Evolutionary conservation across 1,140 invertebrate genomes (phyloP).

Genomic region (Apis laboriosa): DNA sequence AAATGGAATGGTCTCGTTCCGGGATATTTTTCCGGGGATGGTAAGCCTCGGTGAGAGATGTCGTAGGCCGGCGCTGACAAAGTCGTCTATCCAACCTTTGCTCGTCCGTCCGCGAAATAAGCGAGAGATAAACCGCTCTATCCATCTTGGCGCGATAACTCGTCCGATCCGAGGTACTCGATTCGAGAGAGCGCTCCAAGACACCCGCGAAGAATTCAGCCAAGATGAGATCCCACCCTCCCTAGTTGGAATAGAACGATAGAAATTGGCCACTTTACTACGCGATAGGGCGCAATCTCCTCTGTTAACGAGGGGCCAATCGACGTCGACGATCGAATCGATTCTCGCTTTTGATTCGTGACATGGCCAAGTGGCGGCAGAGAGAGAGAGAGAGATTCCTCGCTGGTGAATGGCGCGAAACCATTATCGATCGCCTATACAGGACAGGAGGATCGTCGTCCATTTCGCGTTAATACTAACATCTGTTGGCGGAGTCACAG

Average conservation of each 20-base stretch:
- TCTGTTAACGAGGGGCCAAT: slow-evolving; percentile 31
- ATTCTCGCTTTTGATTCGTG: slow-evolving; percentile 36
- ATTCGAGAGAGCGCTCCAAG: not conserved
- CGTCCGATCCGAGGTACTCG: fast-evolving
- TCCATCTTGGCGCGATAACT: too few species aligned
- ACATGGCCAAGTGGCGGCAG: not conserved
- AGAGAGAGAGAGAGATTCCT: not conserved
- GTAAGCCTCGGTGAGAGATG: slow-evolving; percentile 15
- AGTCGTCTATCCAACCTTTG: slow-evolving; percentile 31
- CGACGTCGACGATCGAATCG: slow-evolving; percentile 11
- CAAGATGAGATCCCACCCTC: too few species aligned
- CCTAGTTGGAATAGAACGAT: too few species aligned
- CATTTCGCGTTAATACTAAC: slow-evolving; percentile 42
- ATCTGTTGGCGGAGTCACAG: slow-evolving; percentile 4
- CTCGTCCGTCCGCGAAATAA: slow-evolving; percentile 36
- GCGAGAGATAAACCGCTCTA: slow-evolving; percentile 5
- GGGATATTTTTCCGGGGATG: slow-evolving; percentile 22
- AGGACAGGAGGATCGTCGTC: not conserved
- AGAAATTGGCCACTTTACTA: too few species aligned
- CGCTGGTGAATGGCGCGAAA: slow-evolving; percentile 45
- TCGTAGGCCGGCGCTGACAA: slow-evolving; percentile 6
- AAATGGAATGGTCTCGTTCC: slow-evolving; percentile 51
- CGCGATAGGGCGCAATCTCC: not conserved
- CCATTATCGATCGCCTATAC: slow-evolving; percentile 42
- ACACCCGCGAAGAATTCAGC: too few species aligned